Conservation (phyloP, 1,140 invertebrate species). For the Spodoptera litura region DNA sequence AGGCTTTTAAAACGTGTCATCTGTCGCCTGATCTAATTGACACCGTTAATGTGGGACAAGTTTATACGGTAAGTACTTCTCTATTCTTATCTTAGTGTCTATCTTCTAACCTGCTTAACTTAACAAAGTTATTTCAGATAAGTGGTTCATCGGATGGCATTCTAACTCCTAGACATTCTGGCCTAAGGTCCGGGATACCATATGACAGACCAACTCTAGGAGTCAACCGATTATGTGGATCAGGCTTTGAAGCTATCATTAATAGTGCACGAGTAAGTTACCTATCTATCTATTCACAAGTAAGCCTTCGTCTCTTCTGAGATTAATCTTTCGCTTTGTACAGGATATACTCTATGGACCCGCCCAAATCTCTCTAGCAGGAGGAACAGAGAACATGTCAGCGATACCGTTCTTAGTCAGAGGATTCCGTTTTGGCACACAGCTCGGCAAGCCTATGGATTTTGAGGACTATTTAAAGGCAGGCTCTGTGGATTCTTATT, state of each 20-base stretch:
- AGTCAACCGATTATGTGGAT: constrained; percentile 96
- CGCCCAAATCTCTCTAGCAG: constrained; percentile 95
- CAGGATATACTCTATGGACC: constrained; percentile 95
- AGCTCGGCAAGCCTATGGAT: constrained; percentile 91
- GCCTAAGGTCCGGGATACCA: constrained; percentile 93
- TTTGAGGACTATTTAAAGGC: constrained; percentile 94
- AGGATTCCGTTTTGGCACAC: background rate
- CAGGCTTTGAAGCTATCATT: constrained; percentile 97
- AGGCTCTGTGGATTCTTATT: constrained; percentile 94
- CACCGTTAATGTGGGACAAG: constrained; percentile 95
- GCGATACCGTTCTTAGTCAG: constrained; percentile 83
- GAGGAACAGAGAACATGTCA: constrained; percentile 98
- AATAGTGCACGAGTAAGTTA: constrained; percentile 95
- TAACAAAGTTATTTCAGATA: constrained; percentile 75
- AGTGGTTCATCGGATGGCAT: constrained; percentile 92
- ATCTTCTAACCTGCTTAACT: background rate
- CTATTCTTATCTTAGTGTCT: background rate
- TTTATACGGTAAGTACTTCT: constrained; percentile 89
- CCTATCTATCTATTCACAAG: constrained; percentile 92
- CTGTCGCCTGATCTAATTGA: constrained; percentile 93
- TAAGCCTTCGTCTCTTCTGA: constrained; percentile 80
- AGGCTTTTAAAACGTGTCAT: constrained; percentile 93
- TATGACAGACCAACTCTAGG: constrained; percentile 92
- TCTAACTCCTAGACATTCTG: constrained; percentile 95
- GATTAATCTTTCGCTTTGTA: constrained; percentile 14